A percentile compares a stretch with the other conserved stretches of the same genome.
These are phyloP conservation scores for Aplidium turbinatum DNA, from an alignment of 23 tunicate species.

Conservation along the genomic window DNA sequence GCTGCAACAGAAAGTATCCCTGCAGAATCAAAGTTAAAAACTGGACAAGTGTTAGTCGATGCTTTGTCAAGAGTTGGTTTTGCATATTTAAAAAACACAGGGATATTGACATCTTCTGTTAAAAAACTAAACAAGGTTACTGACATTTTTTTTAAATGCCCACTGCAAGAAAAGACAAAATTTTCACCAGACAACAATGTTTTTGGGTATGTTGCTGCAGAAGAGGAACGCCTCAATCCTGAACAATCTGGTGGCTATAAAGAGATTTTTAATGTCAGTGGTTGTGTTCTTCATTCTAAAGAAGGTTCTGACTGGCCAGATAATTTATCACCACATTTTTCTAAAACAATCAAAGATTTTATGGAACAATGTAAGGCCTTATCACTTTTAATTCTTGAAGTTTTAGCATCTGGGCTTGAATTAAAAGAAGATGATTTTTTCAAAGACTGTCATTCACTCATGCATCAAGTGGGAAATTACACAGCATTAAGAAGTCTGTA, in stretches of 20 bases:
- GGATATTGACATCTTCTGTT: background rate
- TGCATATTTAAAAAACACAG: conserved; percentile 42
- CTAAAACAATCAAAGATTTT: conserved; percentile 23
- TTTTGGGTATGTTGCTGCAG: conserved; percentile 38
- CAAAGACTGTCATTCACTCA: conserved; percentile 26
- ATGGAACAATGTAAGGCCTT: conserved; percentile 32
- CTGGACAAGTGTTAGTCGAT: conserved; percentile 23
- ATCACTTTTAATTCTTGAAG: conserved; percentile 26
- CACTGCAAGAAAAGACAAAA: background rate
- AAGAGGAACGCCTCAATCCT: conserved; percentile 37
- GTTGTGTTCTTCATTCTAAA: background rate
- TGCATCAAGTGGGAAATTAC: conserved; percentile 39
- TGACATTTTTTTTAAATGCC: conserved; percentile 10
- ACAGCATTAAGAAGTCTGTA: conserved; percentile 45
- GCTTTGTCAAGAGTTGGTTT: conserved; percentile 44
- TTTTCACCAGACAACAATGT: background rate
- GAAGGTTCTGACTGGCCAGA: conserved; percentile 52
- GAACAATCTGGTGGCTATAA: conserved; percentile 42
- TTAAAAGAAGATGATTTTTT: conserved; percentile 33
- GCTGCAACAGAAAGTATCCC: background rate
- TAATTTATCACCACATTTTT: conserved; percentile 23
- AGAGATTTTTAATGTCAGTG: conserved; percentile 55
- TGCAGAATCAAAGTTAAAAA: background rate
- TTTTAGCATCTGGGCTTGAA: conserved; percentile 40
- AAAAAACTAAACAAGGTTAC: conserved; percentile 3